Conservation (phyloP, 2,797 vertebrate genomes). For the Clarias pachynema region DNA sequence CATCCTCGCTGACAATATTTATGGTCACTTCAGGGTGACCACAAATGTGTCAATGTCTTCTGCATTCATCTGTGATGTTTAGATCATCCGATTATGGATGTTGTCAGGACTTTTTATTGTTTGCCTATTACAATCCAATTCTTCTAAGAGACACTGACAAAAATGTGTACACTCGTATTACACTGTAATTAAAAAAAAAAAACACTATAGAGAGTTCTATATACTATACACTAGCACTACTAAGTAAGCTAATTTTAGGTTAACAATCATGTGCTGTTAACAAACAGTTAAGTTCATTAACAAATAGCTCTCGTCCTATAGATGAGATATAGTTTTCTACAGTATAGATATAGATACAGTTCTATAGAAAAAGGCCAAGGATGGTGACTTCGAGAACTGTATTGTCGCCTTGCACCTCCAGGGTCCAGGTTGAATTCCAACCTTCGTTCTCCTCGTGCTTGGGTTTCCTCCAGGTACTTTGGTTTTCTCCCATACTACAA, state of each 20-base stretch:
- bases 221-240: background rate
- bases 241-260: background rate
- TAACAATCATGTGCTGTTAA: background rate
- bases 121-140: background rate
- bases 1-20: conserved; percentile 53
- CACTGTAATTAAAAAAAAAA: conserved; percentile 1
- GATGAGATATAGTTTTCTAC: too few species aligned
- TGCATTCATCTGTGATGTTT: conserved; percentile 41
- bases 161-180: background rate
- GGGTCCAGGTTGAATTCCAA: too few species aligned
- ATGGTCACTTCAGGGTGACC: conserved; percentile 60
- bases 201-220: background rate
- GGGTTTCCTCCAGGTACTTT: too few species aligned
- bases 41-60: conserved; percentile 52
- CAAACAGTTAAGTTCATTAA: background rate
- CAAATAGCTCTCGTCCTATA: background rate
- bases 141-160: background rate
- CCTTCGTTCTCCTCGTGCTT: too few species aligned
- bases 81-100: conserved; percentile 3
- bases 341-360: too few species aligned
- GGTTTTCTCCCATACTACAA: too few species aligned
- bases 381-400: too few species aligned
- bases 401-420: too few species aligned
- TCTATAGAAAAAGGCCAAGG: too few species aligned
- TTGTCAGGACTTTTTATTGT: conserved; percentile 2